Base-by-base conservation (phyloP, 1,140 invertebrate genomes). In the Trachymyrmex cornetzi region DNA sequence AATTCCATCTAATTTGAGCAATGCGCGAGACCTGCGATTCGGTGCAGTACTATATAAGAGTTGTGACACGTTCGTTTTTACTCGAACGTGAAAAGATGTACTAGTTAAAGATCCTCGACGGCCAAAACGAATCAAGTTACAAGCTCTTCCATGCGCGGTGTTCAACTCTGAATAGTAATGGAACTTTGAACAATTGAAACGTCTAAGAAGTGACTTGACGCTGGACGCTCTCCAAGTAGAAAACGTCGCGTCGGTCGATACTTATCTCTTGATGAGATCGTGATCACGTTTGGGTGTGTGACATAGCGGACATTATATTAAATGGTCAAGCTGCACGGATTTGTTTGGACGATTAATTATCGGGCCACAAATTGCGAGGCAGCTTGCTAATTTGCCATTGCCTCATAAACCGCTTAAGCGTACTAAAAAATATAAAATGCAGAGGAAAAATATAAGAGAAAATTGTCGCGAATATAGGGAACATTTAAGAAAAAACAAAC, bases 151-250 rank as follows among this genome's bases (percentile, higher is more conserved):
- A 74, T 48, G 69, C 66, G 74, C 24, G 27, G 61, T 79, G 72
- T 88, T 79, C 71, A 59, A 61, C 77, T 57, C 55, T 63, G 82
- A 63, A n/a, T 72, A n/a, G 66, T 71, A 84, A 91, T 87, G 72
- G 66, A 77, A 84, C 87, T 57, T 24, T 59, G 48, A 53, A 75
- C 69, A 72, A 88, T 86, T 61, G 69, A 57, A 50, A 34, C 57
- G 27, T 75, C 71, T 55, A 61, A 69, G 77, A 30, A 72, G 48
- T 72, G 59, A 57, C 66, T 84, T 24, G 67, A 85, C 64, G 77
- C 79, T 87, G 67, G 85, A 87, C 61, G 38, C 24, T 69, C 64
- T 87, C 88, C 72, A 77, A 57, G 59, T 55, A 61, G 38, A 5
- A 22, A 71, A 57, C 22, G 16, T 64, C 67, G 12, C n/a, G 30